phyloP scores from a whole-genome alignment of 1,140 invertebrate genomes.

The Pseudomyrmex gracilis region DNA sequence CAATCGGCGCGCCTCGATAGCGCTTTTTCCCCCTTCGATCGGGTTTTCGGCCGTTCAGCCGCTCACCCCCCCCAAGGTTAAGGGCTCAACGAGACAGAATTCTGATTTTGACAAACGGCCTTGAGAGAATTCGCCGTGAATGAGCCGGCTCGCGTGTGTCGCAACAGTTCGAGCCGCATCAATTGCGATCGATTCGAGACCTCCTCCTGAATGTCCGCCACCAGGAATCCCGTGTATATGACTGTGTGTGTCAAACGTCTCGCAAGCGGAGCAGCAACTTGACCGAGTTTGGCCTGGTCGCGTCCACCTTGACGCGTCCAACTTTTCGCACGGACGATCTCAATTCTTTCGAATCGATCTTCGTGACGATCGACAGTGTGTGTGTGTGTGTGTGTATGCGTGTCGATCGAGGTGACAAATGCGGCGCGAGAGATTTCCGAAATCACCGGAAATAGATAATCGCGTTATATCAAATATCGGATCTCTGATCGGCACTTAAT shows the following conservation, averaged over 20 bases:
- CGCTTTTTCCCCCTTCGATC: neutral
- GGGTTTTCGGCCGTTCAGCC: conserved; percentile 28
- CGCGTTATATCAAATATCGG: neutral
- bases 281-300: neutral
- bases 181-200: neutral
- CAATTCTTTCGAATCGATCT: neutral
- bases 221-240: neutral
- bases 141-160: neutral
- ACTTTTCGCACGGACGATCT: neutral
- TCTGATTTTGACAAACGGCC: conserved; percentile 2
- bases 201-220: neutral
- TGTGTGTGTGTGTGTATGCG: neutral
- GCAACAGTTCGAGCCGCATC: neutral
- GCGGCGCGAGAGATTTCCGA: neutral
- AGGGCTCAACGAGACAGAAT: conserved; percentile 41
- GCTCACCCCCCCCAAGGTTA: conserved; percentile 52
- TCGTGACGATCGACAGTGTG: neutral
- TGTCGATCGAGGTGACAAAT: neutral
- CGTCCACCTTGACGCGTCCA: neutral
- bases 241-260: neutral
- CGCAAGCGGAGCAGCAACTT: conserved; percentile 10
- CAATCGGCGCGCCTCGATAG: conserved; percentile 54
- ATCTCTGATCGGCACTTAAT: neutral
- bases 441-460: conserved; percentile 9
- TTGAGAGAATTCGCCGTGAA: conserved; percentile 16